Evolutionary conservation across 2,113 vertebrate species (phyloP).

Genomic region (Vicugna pacos): DNA sequence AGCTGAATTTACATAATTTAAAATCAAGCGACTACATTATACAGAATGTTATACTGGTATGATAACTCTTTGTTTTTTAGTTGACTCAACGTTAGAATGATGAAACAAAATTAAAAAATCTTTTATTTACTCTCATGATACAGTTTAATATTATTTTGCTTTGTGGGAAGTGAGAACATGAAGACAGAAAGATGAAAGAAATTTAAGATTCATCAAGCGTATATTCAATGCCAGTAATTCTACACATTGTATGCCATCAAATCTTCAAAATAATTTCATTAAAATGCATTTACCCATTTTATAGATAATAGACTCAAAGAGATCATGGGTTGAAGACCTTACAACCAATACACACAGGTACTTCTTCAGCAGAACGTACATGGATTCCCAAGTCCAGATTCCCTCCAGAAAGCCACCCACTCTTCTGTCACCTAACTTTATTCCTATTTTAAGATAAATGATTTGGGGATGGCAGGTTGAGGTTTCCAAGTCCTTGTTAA

Average conservation of each 20-base stretch:
- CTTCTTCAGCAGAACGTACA: not conserved
- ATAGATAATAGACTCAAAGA: not conserved
- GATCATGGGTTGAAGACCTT: not conserved
- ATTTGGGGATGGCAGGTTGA: not conserved
- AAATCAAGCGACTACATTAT: not conserved
- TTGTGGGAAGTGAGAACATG: not conserved
- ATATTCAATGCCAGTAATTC: not conserved
- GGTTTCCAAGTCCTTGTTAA: not conserved
- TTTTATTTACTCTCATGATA: not conserved
- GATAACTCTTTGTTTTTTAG: not conserved
- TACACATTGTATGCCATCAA: not conserved
- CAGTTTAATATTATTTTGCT: conserved; percentile 45
- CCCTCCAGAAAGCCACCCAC: not conserved
- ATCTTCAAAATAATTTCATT: not conserved
- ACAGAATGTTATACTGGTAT: not conserved
- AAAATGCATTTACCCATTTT: not conserved
- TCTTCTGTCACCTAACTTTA: not conserved
- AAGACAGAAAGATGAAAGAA: not conserved
- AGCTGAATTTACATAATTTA: conserved; percentile 13
- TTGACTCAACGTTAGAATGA: conserved; percentile 1
- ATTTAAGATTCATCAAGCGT: not conserved
- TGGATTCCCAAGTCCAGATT: not conserved
- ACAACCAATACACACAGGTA: not conserved
- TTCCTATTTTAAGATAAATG: not conserved
- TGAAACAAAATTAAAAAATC: not conserved